Conservation (phyloP, 2,888 invertebrate species). For the Malthinus seriepunctatus region DNA sequence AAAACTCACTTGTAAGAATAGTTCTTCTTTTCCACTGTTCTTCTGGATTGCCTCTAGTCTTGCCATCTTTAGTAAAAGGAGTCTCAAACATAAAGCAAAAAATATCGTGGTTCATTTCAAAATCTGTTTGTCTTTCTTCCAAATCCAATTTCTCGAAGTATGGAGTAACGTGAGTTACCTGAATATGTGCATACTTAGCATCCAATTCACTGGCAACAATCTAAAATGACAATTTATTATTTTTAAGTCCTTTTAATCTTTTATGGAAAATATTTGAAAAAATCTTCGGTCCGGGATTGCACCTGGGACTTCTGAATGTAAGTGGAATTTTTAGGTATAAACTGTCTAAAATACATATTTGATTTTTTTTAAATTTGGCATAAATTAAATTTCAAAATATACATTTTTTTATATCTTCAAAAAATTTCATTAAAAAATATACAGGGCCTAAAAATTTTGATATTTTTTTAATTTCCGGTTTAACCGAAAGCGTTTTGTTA, state of each 20-base stretch:
- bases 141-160: constrained; percentile 75
- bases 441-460: no score
- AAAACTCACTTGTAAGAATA: constrained; percentile 77
- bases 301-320: not conserved
- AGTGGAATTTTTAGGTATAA: no score
- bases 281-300: not conserved
- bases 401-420: no score
- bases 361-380: no score
- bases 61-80: constrained; percentile 86
- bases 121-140: constrained; percentile 78
- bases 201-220: constrained; percentile 78
- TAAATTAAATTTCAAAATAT: no score
- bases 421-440: no score
- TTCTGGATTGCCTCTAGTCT: constrained; percentile 76
- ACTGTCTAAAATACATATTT: no score
- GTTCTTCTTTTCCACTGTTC: constrained; percentile 92
- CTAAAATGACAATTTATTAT: constrained; percentile 54
- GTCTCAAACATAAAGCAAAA: constrained; percentile 92
- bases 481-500: no score
- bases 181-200: constrained; percentile 85
- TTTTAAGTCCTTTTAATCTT: no score
- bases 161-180: constrained; percentile 94
- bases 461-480: no score
- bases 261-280: not conserved
- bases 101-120: constrained; percentile 89